phyloP scores from a whole-genome alignment of 2,797 vertebrate genomes.

The Arctocebus calabarensis region DNA sequence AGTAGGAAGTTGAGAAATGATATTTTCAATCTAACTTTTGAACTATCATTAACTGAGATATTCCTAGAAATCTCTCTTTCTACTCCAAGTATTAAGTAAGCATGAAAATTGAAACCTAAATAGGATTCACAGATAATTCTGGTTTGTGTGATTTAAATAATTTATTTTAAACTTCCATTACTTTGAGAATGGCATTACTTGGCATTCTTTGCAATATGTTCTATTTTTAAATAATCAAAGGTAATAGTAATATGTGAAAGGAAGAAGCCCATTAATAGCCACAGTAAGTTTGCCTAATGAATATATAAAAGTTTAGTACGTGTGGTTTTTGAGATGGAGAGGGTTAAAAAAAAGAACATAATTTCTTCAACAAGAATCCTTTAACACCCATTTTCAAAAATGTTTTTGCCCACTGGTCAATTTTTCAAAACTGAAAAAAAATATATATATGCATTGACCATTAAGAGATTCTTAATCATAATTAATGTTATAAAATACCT shows the following conservation, averaged over 20 bases:
- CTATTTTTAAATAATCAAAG: not conserved
- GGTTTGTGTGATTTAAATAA: not conserved
- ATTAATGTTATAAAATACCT: not conserved
- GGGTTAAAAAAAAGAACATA: not conserved
- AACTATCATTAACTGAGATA: not conserved
- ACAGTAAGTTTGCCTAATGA: not conserved
- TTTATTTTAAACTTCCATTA: not conserved
- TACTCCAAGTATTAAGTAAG: not conserved
- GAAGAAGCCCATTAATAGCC: not conserved
- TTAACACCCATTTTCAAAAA: not conserved
- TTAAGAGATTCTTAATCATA: slow-evolving; percentile 4
- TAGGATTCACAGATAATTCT: not conserved
- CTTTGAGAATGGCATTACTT: not conserved
- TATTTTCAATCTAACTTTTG: not conserved
- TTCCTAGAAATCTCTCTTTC: not conserved
- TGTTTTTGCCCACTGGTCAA: not conserved
- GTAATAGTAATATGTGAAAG: not conserved
- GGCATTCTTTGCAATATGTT: not conserved
- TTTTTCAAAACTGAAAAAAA: not conserved
- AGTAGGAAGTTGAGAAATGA: not conserved
- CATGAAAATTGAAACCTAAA: not conserved
- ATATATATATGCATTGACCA: not conserved
- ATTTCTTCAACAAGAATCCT: not conserved
- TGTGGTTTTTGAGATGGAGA: not conserved
- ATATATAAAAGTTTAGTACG: not conserved